Base-by-base conservation (phyloP, 2,113 vertebrate genomes). In the Leucopsar rothschildi region DNA sequence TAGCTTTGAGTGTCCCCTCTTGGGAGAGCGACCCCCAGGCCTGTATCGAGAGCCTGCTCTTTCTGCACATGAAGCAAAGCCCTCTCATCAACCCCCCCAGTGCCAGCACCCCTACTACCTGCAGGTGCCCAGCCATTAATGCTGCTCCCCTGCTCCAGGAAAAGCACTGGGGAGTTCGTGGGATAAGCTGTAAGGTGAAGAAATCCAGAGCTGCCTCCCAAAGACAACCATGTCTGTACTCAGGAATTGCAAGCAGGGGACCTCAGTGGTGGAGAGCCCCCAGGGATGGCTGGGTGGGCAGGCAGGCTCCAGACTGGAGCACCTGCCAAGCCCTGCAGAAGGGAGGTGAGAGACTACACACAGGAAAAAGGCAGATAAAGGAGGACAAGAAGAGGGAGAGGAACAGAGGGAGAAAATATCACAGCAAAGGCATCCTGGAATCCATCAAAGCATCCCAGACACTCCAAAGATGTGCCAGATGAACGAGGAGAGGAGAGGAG, bases 11-110 rank as follows among this genome's bases (percentile, higher is more conserved):
- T 5, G 29, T 52, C 44, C 42, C 12, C 28, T 66, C 78, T 40
- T 1, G 0, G 27, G 25, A 82, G 8, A 85, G 56, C 0, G 0
- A 53, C 11, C 6, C 31, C 47, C 52, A 10, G 0, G 5, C 39
- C 56, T 4, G 1, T 27, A 23, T 20, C 3, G 5, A 53, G 35
- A 42, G 52, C 31, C 27, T 52, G 69, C 40, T 60, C 47, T 17
- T 73, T 24, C 66, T 44, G 19, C 61, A 61, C 0, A 0, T 0
- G 2, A 47, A 33, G 69, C 50, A 33, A 47, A 85, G 44, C 37
- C 31, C 44, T 39, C 70, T 47, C 5, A 7, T 3, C 39, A 57
- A 57, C 2, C 35, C n/a, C 28, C 20, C 33, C 39, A n/a, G 25
- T 24, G 25, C 20, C 45, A 73, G 44, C 64, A 85, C 1, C 50